Conservation (phyloP, 1,140 invertebrate species). For the Bathynomus jamesi region DNA sequence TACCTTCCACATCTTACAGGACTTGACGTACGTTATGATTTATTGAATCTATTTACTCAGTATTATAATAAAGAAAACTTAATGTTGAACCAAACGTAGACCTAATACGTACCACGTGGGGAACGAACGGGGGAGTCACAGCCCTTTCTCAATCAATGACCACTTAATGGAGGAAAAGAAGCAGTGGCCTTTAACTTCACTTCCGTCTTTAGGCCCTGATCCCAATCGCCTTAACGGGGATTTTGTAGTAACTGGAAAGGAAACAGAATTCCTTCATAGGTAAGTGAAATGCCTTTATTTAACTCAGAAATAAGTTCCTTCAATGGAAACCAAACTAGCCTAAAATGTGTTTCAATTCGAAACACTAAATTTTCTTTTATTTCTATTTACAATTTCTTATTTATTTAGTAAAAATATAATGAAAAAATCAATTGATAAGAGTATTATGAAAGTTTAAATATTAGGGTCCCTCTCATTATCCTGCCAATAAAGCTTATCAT, state of each 20-base stretch:
- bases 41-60: too few species aligned
- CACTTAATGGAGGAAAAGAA: constrained; percentile 54
- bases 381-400: too few species aligned
- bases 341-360: too few species aligned
- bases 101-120: constrained; percentile 52
- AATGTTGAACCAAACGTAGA: too few species aligned
- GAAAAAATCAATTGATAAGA: too few species aligned
- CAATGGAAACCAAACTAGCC: neutral
- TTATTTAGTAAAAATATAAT: too few species aligned
- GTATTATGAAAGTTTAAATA: too few species aligned
- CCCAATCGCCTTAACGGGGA: constrained; percentile 51
- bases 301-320: neutral
- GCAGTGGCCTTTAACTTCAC: constrained; percentile 50
- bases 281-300: neutral
- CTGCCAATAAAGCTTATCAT: neutral
- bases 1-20: too few species aligned
- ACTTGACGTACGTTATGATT: too few species aligned
- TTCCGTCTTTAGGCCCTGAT: constrained; percentile 47
- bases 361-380: too few species aligned
- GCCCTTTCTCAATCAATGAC: constrained; percentile 49
- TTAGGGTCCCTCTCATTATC: too few species aligned
- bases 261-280: neutral
- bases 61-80: too few species aligned
- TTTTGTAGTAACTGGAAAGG: constrained; percentile 48
- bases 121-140: constrained; percentile 53